Conservation (phyloP, 1,140 invertebrate species). For the Epicauta chinensis region DNA sequence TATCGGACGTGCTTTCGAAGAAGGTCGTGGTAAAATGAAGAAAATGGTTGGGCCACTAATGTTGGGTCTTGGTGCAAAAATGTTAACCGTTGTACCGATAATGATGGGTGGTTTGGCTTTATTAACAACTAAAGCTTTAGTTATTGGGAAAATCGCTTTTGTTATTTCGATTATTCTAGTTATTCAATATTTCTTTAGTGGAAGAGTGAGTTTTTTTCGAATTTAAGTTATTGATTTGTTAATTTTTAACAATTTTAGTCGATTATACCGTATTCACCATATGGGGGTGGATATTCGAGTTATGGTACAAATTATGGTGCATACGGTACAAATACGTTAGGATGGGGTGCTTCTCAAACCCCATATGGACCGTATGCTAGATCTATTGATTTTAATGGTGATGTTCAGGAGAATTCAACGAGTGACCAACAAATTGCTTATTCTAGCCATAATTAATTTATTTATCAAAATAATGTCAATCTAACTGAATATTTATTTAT, state of each 20-base stretch:
- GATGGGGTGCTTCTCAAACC: conserved; percentile 23
- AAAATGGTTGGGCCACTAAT: conserved; percentile 60
- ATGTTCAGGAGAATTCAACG: conserved; percentile 1
- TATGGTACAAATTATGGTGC: conserved; percentile 10
- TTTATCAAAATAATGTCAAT: conserved; percentile 2
- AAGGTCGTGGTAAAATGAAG: conserved; percentile 65
- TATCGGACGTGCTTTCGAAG: conserved; percentile 52
- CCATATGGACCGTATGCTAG: conserved; percentile 24
- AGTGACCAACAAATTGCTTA: conserved; percentile 11
- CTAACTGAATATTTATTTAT: conserved; percentile 16
- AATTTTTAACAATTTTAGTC: not conserved
- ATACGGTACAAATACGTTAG: conserved; percentile 22
- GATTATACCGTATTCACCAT: not conserved
- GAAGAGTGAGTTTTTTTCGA: conserved; percentile 1
- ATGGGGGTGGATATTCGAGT: not conserved
- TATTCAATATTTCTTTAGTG: conserved; percentile 57
- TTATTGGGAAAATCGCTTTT: conserved; percentile 69
- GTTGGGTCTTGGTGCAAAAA: conserved; percentile 49
- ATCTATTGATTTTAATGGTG: conserved; percentile 17
- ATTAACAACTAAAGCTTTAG: conserved; percentile 64
- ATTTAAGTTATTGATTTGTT: not conserved
- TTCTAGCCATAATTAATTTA: conserved; percentile 15
- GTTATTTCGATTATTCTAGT: conserved; percentile 59
- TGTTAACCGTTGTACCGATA: conserved; percentile 61
- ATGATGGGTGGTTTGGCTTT: conserved; percentile 62